phyloP scores from a whole-genome alignment of 2,888 invertebrate genomes.

The Drosophila lacicola region DNA sequence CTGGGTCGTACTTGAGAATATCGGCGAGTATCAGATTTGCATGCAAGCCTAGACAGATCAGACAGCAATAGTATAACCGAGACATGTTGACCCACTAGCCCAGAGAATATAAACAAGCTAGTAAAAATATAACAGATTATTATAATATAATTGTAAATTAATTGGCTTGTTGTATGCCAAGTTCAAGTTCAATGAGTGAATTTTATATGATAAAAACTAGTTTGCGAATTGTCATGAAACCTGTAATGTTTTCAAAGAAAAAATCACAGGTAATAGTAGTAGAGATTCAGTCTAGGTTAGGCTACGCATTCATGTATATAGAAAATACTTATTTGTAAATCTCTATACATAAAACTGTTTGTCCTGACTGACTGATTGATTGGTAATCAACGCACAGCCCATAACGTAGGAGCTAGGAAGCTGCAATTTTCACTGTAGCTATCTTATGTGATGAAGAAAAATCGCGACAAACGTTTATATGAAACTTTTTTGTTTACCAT shows the following conservation, averaged over 20 bases:
- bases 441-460: too few species aligned
- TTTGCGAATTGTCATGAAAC: constrained; percentile 19
- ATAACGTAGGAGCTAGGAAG: too few species aligned
- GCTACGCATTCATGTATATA: too few species aligned
- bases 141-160: constrained; percentile 15
- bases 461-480: too few species aligned
- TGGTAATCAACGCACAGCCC: too few species aligned
- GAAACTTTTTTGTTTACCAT: too few species aligned
- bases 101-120: not conserved
- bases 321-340: too few species aligned
- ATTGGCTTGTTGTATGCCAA: constrained; percentile 16
- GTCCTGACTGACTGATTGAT: too few species aligned
- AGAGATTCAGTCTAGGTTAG: too few species aligned
- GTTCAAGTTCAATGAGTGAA: constrained; percentile 41
- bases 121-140: not conserved
- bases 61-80: constrained; percentile 9
- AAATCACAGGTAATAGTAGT: too few species aligned
- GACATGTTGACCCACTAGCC: constrained; percentile 24
- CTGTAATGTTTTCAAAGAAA: not conserved
- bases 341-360: too few species aligned
- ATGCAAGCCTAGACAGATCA: constrained; percentile 26
- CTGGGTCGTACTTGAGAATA: constrained; percentile 21
- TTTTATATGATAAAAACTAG: constrained; percentile 20
- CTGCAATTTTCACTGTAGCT: too few species aligned
- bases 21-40: constrained; percentile 8